A percentile compares a stretch with the other conserved stretches of the same genome.
Evolutionary conservation across 1,140 invertebrate genomes (phyloP).

Genomic region (Protaetia brevitarsis): DNA sequence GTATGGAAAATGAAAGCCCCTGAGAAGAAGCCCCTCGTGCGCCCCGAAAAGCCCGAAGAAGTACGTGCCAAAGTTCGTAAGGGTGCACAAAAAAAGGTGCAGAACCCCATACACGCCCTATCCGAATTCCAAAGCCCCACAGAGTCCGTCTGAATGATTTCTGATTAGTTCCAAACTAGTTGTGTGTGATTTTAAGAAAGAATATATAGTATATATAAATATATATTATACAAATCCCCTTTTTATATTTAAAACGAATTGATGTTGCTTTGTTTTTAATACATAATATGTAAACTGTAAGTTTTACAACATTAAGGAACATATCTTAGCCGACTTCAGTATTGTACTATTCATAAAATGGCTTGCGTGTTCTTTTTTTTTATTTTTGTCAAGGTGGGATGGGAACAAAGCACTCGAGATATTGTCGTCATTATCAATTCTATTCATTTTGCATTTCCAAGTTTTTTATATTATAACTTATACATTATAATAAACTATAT

Average conservation of each 20-base stretch:
- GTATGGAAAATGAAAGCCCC: conserved; percentile 99
- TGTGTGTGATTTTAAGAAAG: conserved; percentile 10
- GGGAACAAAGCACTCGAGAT: neutral
- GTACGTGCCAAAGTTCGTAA: conserved; percentile 90
- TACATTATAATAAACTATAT: conserved; percentile 15
- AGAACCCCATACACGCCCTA: conserved; percentile 89
- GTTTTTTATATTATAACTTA: conserved; percentile 3
- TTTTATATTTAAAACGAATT: neutral
- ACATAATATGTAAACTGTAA: conserved; percentile 1
- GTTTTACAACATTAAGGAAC: conserved; percentile 5
- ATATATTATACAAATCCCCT: too few relatives aligned
- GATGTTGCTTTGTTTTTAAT: neutral
- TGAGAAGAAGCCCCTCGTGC: conserved; percentile 96
- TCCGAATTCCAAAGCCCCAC: conserved; percentile 93
- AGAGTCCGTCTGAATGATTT: conserved; percentile 68
- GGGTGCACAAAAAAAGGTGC: conserved; percentile 90
- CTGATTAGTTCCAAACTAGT: neutral
- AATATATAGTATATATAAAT: too few relatives aligned
- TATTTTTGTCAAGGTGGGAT: neutral
- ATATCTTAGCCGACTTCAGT: conserved; percentile 20
- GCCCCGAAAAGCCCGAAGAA: conserved; percentile 92
- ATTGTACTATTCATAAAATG: conserved; percentile 18
- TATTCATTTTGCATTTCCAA: neutral
- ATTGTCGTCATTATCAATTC: neutral
- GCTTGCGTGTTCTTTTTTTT: neutral